These are phyloP conservation scores for Latrodectus geometricus DNA, from an alignment of 1,140 invertebrate species.

Conservation along the genomic window DNA sequence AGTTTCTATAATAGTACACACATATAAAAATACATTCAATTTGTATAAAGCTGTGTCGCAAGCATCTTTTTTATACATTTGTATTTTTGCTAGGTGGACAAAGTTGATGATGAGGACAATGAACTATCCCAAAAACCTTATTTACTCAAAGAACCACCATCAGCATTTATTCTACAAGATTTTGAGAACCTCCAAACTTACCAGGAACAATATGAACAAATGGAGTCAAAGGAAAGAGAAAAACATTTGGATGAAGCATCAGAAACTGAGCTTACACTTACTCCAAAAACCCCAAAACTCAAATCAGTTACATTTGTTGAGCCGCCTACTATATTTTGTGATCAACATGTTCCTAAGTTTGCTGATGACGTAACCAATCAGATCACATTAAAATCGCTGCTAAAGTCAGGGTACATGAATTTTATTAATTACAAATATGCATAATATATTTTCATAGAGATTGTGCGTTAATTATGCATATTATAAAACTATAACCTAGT, in stretches of 20 bases:
- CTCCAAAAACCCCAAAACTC: background rate
- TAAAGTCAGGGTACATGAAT: too few relatives aligned
- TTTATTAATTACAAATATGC: too few relatives aligned
- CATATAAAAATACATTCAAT: too few relatives aligned
- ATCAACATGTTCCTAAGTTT: too few relatives aligned
- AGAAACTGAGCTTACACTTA: slow-evolving; percentile 11
- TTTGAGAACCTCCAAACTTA: slow-evolving; percentile 12
- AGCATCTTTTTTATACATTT: too few relatives aligned
- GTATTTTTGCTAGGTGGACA: background rate
- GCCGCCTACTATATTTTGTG: slow-evolving; percentile 22
- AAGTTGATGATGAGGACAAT: slow-evolving; percentile 14
- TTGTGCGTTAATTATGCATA: too few relatives aligned
- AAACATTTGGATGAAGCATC: background rate
- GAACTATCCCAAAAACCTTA: slow-evolving; percentile 46
- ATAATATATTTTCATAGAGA: too few relatives aligned
- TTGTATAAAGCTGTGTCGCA: too few relatives aligned
- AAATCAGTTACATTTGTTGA: slow-evolving; percentile 48
- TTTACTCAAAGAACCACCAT: slow-evolving; percentile 36
- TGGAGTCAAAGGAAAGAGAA: slow-evolving; percentile 21
- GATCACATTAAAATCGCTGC: too few relatives aligned
- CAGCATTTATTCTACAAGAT: slow-evolving; percentile 34
- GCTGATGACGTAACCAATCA: too few relatives aligned
- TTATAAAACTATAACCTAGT: too few relatives aligned
- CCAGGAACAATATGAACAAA: slow-evolving; percentile 37
- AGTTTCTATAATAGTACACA: too few relatives aligned